Evolutionary conservation across 2,113 vertebrate species (phyloP), one percentile per base, ranked within the genome.

Genomic region (Ranitomeya imitator): DNA sequence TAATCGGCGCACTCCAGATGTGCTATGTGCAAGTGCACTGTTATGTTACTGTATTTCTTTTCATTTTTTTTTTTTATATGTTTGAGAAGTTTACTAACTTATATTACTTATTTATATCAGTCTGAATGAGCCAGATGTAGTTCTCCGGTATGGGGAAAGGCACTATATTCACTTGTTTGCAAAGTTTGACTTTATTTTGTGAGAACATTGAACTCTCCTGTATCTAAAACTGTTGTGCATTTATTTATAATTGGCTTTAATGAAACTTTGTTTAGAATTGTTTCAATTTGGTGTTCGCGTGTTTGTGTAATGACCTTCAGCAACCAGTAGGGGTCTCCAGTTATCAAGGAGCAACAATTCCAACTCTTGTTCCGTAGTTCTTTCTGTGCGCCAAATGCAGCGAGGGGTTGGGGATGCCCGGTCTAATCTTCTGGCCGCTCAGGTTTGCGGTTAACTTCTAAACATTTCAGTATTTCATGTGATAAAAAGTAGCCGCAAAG

Each of bases 41-140:
- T n/a, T 79, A 18, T 76, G 52, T 73, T 63, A 67, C 67, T 31
- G 52, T 73, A 21, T 85, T 60, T 73, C n/a, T 84, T 21, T 85
- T 73, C 26, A 12, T 21, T 45, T 77, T 51, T 61, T 77, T 61
- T 76, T 31, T 31, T 31, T 31, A 31, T 77, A 45, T 61, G 23
- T 78, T 86, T 86, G 31, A 79, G 13, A 54, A 54, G 74, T 65
- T 61, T 86, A 79, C 85, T 86, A 86, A 86, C 85, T 86, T 86
- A 86, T 86, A 86, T 60, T 86, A 54, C 23, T 57, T 86, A 86
- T 86, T 86, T 86, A 86, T 86, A 67, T 79, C 16, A 13, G 74
- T 69, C 37, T 79, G 85, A 79, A 86, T 86, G 37, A 76, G 85
- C 74, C 61, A 15, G 71, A 52, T 79, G 57, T n/a, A 51, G 85